Evolutionary conservation across 2,888 invertebrate species (phyloP), one percentile per base, ranked within the genome.

Genomic region (Drosophila quinaria): DNA sequence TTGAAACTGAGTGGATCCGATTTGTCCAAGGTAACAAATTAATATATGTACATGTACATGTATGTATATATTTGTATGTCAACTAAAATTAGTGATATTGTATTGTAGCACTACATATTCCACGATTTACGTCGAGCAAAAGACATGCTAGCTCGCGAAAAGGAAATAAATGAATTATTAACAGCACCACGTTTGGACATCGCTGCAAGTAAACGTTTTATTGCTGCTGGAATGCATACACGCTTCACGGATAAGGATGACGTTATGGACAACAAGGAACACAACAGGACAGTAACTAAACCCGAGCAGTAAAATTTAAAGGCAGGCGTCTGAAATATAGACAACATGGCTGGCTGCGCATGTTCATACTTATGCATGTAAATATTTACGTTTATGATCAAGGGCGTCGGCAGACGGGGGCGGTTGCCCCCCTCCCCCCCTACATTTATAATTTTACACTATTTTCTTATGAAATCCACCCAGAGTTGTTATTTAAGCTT

Each of bases 181-280:
- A 9, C 46, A 9, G 74, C 88, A 10, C 70, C 74, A 8, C 70
- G 76, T 1, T 41, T 85, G 37, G 71, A 85, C 35, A 68, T 85
- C 10, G 39, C 35, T 1, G 88, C 88, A 22, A 69, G 70, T 25
- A 82, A 74, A 52, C 73, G 85, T 2, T 86, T 85, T 52, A 85
- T 88, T 41, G 62, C 70, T 4, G 68, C 78, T 3, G 85, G 88
- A 17, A 42, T 75, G 25, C 88, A 86, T 19, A 64, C 68, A 2
- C 82, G 87, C 9, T 78, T 78, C 44, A 62, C 73, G 1, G 62
- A 83, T 6, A 64, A 64, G 67, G 56, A 71, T 15, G 72, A 72
- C 2, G 56, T 67, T 15, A 70, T 70, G 61, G 64, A 72, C 2
- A 70, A 69, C 0, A 74, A 74, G 13, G 58, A 56, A 11, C 74